Percentiles rank a stretch among this genome's conserved stretches.
These are phyloP conservation scores for Pelusios castaneus DNA, from an alignment of 2,113 vertebrate species.

Conservation along the genomic window DNA sequence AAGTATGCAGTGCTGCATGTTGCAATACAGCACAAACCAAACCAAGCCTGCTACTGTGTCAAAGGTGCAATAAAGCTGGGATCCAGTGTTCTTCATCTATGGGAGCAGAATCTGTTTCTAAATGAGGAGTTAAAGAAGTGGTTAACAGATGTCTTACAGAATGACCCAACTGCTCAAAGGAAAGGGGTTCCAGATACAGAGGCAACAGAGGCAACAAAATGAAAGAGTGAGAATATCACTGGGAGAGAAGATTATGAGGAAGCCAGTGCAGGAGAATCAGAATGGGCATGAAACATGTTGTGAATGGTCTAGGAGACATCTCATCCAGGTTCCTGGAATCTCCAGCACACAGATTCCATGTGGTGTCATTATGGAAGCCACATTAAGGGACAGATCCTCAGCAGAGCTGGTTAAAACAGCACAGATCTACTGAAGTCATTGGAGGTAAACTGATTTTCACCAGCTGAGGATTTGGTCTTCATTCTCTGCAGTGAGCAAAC, in stretches of 20 bases:
- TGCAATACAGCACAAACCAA: slow-evolving; percentile 7
- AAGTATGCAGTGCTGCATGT: not conserved
- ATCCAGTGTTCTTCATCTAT: slow-evolving; percentile 5
- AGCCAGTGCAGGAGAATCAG: not conserved
- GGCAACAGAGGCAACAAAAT: not conserved
- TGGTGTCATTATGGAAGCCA: not conserved
- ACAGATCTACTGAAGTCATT: not conserved
- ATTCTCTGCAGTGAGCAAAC: not conserved
- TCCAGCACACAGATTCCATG: not conserved
- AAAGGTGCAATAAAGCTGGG: not conserved
- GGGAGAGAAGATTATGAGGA: not conserved
- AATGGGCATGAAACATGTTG: not conserved
- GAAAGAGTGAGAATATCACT: not conserved
- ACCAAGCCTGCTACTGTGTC: not conserved
- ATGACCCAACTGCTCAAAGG: not conserved
- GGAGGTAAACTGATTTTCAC: not conserved
- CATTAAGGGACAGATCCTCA: not conserved
- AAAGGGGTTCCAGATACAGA: slow-evolving; percentile 47
- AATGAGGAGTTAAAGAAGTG: not conserved
- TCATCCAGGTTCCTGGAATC: not conserved
- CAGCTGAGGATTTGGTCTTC: not conserved
- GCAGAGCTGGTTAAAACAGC: not conserved
- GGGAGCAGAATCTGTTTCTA: not conserved
- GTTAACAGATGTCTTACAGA: slow-evolving; percentile 41
- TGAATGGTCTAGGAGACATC: not conserved